Base-by-base conservation (phyloP, 2,888 invertebrate species). In the Epirrita christyi region DNA sequence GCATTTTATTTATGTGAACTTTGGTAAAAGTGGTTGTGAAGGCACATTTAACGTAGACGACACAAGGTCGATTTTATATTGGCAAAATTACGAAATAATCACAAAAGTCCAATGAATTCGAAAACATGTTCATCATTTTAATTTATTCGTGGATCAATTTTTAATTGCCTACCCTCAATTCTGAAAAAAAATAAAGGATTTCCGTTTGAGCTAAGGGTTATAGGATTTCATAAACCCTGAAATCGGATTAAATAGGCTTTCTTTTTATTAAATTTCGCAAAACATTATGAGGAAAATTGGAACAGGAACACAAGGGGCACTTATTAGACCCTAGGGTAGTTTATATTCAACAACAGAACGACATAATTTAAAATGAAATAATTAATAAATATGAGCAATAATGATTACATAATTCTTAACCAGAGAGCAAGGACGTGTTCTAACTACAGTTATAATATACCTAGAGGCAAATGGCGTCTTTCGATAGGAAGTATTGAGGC, bases 211-310 rank as follows among this genome's bases (percentile, higher is more conserved):
- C 55, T 50, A 8, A 28, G 46, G 54, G 55, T 13, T 34, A 34
- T 42, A 40, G 43, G 34, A 55, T 21, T 27, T 29, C 45, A 45
- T 41, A 49, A 58, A 49, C 53, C 11, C 28, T 14, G 11, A 15
- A 44, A 55, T 51, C 59, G 45, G 59, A 51, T 51, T 55, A 55
- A 38, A 54, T 9, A 13, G 37, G 37, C 2, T 50, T 44, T 44
- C n/a, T 11, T 54, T 50, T 47, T 59, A 55, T 59, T 59, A 55
- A 47, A 51, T 34, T 42, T 32, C 32, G n/a, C 29, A 36, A 14
- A 29, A 40, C 29, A 42, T 8, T 6, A 37, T 41, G 41, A 41
- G 29, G 21, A 50, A 32, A 32, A 36, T 3, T 7, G 41, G 21
- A 9, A 11, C 47, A 49, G 32, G 8, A 32, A 32, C 43, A 43